Percentiles rank a stretch among this genome's conserved stretches.
phyloP scores from a whole-genome alignment of 2,113 vertebrate species.

The Xiphophorus hellerii region DNA sequence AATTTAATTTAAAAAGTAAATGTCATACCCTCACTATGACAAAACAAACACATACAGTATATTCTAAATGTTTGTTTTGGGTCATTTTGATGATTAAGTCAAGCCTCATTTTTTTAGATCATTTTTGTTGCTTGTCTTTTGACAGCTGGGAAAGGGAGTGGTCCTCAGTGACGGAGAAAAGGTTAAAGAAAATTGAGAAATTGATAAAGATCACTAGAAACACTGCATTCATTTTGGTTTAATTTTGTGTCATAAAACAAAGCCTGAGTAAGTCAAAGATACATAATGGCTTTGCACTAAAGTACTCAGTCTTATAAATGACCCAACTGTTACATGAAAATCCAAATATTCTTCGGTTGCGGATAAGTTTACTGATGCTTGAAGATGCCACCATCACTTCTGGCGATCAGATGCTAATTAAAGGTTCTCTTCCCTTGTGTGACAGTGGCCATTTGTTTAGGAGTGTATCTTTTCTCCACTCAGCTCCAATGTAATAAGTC shows the following conservation, averaged over 20 bases:
- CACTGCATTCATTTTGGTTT: not conserved
- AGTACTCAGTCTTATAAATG: not conserved
- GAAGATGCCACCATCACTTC: not conserved
- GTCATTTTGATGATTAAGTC: not conserved
- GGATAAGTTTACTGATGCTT: not conserved
- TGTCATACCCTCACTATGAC: not conserved
- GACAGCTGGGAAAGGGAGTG: not conserved
- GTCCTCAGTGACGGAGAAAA: not conserved
- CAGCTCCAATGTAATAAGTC: slow-evolving; percentile 50
- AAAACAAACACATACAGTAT: not conserved
- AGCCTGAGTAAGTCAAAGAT: too few species aligned
- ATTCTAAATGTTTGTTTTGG: not conserved
- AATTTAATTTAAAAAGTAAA: not conserved
- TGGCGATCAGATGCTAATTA: slow-evolving; percentile 61
- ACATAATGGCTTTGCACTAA: not conserved
- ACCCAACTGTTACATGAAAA: not conserved
- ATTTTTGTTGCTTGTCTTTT: not conserved
- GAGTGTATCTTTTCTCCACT: slow-evolving; percentile 50
- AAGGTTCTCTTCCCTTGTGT: slow-evolving; percentile 49
- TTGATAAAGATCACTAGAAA: not conserved
- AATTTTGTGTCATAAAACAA: not conserved
- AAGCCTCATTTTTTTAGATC: too few species aligned
- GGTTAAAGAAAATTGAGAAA: not conserved
- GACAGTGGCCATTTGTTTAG: slow-evolving; percentile 57
- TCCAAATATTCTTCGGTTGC: not conserved